These are phyloP conservation scores for Zophobas atratus DNA, from an alignment of 1,140 invertebrate species.

Conservation along the genomic window DNA sequence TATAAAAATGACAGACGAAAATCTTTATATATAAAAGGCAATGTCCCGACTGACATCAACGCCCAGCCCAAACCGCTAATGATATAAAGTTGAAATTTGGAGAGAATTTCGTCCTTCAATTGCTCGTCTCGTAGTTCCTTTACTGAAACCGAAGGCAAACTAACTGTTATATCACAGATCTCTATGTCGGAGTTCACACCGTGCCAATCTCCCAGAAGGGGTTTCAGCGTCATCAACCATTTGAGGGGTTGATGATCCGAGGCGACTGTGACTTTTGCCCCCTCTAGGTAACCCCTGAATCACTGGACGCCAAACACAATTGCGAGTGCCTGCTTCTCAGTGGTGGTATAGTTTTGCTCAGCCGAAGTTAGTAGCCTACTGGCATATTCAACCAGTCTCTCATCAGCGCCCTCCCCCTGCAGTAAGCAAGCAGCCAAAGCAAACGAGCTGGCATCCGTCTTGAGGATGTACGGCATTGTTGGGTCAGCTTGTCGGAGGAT, in stretches of 20 bases:
- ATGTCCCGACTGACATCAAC: too few species aligned
- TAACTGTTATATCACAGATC: too few species aligned
- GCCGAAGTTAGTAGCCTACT: conserved; percentile 59
- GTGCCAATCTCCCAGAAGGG: conserved; percentile 54
- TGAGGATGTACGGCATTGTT: conserved; percentile 56
- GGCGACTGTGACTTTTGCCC: conserved; percentile 62
- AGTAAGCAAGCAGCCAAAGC: conserved; percentile 64
- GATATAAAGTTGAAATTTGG: too few species aligned
- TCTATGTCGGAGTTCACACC: conserved; percentile 54
- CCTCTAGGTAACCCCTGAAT: conserved; percentile 59
- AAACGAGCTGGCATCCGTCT: conserved; percentile 63
- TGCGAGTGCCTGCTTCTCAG: conserved; percentile 63
- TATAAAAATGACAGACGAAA: too few species aligned
- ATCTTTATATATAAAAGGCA: too few species aligned
- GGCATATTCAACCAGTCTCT: conserved; percentile 65
- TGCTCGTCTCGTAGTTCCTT: too few species aligned
- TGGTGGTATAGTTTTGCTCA: conserved; percentile 65
- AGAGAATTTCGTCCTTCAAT: too few species aligned
- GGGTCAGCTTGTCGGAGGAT: conserved; percentile 58
- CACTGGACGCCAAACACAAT: conserved; percentile 57
- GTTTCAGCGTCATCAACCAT: conserved; percentile 43
- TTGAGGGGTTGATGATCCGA: conserved; percentile 37
- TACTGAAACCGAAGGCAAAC: too few species aligned
- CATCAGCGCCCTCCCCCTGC: conserved; percentile 64
- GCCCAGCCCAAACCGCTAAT: too few species aligned